Evolutionary conservation across 23 tunicate species (phyloP).

Genomic region (Phallusia fumigata): DNA sequence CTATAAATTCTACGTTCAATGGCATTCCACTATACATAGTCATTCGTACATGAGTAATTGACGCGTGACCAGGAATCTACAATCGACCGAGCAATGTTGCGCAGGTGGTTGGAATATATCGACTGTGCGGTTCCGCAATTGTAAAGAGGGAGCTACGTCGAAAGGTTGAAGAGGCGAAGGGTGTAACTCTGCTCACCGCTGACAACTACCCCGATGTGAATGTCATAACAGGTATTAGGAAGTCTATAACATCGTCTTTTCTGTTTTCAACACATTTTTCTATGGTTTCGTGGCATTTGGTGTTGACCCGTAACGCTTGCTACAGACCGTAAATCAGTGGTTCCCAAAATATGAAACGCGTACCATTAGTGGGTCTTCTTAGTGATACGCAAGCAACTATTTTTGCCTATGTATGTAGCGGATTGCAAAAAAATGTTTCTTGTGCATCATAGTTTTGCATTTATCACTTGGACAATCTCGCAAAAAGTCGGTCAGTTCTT

Average conservation of each 20-base stretch:
- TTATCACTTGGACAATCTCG: too few relatives aligned
- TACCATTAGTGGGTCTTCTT: too few relatives aligned
- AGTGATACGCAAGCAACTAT: too few relatives aligned
- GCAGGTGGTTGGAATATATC: constrained; percentile 90
- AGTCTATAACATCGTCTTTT: background rate
- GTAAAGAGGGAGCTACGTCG: constrained; percentile 78
- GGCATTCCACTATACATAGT: background rate
- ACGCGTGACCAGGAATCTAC: background rate
- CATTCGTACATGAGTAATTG: background rate
- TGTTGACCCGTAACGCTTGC: too few relatives aligned
- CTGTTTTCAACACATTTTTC: too few relatives aligned
- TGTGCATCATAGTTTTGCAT: too few relatives aligned
- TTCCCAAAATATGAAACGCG: too few relatives aligned
- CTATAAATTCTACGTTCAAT: background rate
- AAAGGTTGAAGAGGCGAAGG: constrained; percentile 53
- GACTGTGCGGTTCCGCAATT: constrained; percentile 93
- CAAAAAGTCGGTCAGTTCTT: too few relatives aligned
- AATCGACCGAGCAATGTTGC: background rate
- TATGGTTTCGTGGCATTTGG: too few relatives aligned
- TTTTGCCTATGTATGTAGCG: too few relatives aligned
- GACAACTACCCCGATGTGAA: constrained; percentile 87
- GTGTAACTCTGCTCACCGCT: constrained; percentile 26
- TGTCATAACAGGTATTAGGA: constrained; percentile 78
- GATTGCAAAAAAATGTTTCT: too few relatives aligned
- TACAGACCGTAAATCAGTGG: too few relatives aligned